phyloP scores from a whole-genome alignment of 2,113 vertebrate species.

The Notiomystis cincta region DNA sequence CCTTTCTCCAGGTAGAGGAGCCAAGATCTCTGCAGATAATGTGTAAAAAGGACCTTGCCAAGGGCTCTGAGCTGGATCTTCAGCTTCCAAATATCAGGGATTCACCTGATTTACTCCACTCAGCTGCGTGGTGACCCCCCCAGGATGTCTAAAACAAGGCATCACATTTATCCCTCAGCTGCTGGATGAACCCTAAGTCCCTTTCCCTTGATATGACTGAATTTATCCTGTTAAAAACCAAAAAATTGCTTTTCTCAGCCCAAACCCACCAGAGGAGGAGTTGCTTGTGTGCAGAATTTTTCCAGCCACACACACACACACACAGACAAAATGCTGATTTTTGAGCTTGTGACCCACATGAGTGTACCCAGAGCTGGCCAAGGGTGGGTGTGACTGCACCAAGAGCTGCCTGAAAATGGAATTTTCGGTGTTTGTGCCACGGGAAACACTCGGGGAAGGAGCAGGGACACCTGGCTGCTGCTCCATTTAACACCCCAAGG shows the following conservation, averaged over 20 bases:
- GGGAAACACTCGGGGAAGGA: not conserved
- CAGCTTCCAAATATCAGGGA: not conserved
- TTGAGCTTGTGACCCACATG: fast-evolving
- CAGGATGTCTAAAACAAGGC: fast-evolving
- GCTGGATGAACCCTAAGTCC: not conserved
- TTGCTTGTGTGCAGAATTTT: fast-evolving
- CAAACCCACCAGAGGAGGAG: not conserved
- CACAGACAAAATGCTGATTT: fast-evolving
- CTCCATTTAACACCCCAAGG: not conserved
- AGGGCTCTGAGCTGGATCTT: not conserved
- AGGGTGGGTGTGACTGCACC: fast-evolving
- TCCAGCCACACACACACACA: too few species aligned
- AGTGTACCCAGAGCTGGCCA: fast-evolving
- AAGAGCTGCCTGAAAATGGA: not conserved
- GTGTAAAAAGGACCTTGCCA: not conserved
- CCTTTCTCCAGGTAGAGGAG: not conserved
- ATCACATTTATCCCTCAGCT: not conserved
- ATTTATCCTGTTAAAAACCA: not conserved
- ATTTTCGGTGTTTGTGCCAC: fast-evolving
- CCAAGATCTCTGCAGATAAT: not conserved
- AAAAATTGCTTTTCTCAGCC: not conserved
- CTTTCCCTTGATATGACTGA: not conserved
- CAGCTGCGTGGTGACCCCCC: not conserved
- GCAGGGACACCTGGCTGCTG: not conserved
- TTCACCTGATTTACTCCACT: not conserved